Conservation (phyloP, 2,797 vertebrate species). For the Anguilla megastoma region DNA sequence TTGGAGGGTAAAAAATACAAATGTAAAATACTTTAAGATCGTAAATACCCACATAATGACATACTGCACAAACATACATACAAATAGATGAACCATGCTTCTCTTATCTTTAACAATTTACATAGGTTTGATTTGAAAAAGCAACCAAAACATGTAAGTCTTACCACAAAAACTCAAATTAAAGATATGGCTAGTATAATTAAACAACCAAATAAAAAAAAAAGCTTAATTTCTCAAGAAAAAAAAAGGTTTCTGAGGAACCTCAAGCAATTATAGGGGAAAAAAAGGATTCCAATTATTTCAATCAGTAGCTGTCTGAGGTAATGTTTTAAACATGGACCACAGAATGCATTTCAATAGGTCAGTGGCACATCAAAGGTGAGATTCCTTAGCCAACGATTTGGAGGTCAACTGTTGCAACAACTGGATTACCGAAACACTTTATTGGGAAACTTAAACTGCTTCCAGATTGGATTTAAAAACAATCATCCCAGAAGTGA, state of each 20-base stretch:
- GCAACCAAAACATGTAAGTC: neutral
- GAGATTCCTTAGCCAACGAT: conserved; percentile 29
- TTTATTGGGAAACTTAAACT: conserved; percentile 34
- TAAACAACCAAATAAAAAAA: conserved; percentile 28
- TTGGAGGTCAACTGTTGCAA: conserved; percentile 40
- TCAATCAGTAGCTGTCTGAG: conserved; percentile 43
- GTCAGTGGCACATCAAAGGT: conserved; percentile 32
- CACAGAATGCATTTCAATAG: conserved; percentile 27
- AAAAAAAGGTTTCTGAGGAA: conserved; percentile 21
- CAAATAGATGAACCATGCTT: conserved; percentile 5
- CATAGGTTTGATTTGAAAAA: neutral
- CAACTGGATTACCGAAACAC: conserved; percentile 36
- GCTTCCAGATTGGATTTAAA: conserved; percentile 38
- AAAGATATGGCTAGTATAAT: conserved; percentile 27
- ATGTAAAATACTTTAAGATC: conserved; percentile 23
- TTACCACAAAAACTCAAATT: conserved; percentile 18
- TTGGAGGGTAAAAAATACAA: conserved; percentile 6
- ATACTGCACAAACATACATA: neutral
- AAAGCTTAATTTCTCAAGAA: conserved; percentile 33
- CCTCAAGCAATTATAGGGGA: conserved; percentile 3
- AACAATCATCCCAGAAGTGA: neutral
- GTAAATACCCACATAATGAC: neutral
- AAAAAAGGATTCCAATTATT: conserved; percentile 41
- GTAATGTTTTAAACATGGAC: conserved; percentile 45
- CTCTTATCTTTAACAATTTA: conserved; percentile 4